phyloP scores from a whole-genome alignment of 2,797 vertebrate genomes.

The Phrynocephalus forsythii region DNA sequence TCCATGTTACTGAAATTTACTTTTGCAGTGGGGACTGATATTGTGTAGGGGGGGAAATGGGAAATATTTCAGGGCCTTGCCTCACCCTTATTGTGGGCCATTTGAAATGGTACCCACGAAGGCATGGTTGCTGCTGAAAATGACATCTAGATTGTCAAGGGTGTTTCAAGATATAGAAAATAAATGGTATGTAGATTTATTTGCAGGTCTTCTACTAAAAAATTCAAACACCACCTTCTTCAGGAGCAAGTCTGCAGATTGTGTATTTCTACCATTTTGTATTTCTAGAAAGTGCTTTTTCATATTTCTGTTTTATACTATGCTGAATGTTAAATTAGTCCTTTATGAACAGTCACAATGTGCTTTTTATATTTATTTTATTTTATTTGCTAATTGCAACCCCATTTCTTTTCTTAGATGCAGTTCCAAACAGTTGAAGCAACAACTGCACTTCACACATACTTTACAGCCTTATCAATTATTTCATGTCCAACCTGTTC shows the following conservation, averaged over 20 bases:
- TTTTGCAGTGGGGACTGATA: neutral
- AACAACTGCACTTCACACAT: neutral
- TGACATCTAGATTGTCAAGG: neutral
- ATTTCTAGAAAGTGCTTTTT: too few species aligned
- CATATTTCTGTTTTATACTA: neutral
- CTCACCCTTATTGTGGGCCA: neutral
- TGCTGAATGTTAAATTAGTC: neutral
- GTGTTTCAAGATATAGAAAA: too few species aligned
- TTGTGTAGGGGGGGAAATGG: neutral
- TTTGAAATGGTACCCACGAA: neutral
- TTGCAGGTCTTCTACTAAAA: too few species aligned
- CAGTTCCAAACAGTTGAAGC: neutral
- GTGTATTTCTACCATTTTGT: too few species aligned
- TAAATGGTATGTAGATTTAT: too few species aligned
- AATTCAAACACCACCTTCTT: too few species aligned
- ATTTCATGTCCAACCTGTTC: neutral
- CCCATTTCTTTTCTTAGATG: neutral
- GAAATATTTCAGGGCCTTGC: neutral
- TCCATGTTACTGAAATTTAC: neutral
- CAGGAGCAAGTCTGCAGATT: too few species aligned
- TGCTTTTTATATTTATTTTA: neutral
- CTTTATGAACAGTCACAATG: neutral
- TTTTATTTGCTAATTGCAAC: neutral
- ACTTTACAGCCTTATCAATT: neutral
- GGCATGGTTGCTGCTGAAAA: neutral